These are phyloP conservation scores for Lasioglossum leucozonium DNA, from an alignment of 2,888 invertebrate species.

Conservation along the genomic window DNA sequence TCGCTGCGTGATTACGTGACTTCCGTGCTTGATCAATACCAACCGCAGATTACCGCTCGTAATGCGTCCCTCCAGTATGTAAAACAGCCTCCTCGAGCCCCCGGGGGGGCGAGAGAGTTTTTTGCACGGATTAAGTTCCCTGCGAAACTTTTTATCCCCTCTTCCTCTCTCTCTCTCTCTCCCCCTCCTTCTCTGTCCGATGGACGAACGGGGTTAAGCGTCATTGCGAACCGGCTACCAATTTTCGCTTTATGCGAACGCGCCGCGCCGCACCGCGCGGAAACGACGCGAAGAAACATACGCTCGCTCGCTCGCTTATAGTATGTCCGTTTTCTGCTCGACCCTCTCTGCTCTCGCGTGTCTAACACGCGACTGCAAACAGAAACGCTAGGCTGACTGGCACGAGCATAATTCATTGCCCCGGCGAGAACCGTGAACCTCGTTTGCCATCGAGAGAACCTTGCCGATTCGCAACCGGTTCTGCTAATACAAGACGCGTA, in stretches of 20 bases:
- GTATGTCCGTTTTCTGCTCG: background rate
- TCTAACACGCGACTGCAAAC: background rate
- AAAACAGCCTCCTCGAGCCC: background rate
- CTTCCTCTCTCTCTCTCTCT: too few relatives aligned
- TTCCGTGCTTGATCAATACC: constrained; percentile 21
- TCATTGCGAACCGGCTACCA: constrained; percentile 5
- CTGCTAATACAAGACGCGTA: background rate
- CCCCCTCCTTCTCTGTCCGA: too few relatives aligned
- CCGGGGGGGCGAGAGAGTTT: background rate
- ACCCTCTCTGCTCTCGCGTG: background rate
- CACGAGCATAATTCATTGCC: constrained; percentile 2
- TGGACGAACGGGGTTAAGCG: background rate
- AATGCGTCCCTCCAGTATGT: constrained; percentile 23
- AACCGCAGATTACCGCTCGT: constrained; percentile 7
- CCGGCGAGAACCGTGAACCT: background rate
- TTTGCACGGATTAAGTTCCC: background rate
- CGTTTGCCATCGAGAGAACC: constrained; percentile 4
- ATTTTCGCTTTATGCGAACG: constrained; percentile 11
- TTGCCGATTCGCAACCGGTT: constrained; percentile 6
- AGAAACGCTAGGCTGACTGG: constrained; percentile 2
- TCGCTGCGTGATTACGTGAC: constrained; percentile 31
- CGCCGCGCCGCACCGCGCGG: constrained; percentile 1
- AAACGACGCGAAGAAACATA: background rate
- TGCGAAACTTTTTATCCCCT: background rate
- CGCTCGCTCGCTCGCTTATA: too few relatives aligned